Base-by-base conservation (phyloP, 1,140 invertebrate genomes). In the Monomorium pharaonis region DNA sequence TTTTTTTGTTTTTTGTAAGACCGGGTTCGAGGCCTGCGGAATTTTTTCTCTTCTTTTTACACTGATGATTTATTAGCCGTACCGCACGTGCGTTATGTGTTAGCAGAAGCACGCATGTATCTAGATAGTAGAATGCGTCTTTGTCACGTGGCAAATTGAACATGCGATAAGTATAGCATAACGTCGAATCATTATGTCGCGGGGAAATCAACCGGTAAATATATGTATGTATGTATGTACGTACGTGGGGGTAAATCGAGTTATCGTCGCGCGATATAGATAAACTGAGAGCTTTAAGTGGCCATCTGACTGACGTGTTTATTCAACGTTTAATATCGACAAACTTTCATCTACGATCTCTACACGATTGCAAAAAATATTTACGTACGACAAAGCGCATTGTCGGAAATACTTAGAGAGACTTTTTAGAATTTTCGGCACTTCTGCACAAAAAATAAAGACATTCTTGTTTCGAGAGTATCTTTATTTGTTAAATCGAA, bases 1-100 rank as follows among this genome's bases (percentile, higher is more conserved):
- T 27, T 54, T 56, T 42, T 56, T 37, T n/a, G n/a, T n/a, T n/a
- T 81, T 81, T 44, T 51, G 51, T 72, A 72, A 83, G 60, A 4
- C 9, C 6, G 27, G 21, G 33, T 24, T 33, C 49, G 21, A n/a
- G n/a, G n/a, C 12, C 18, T 14, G 18, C 47, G 24, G 24, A 58
- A 21, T 7, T 27, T 44, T n/a, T 47, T 16, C 10, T 7, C n/a
- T 16, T 21, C 3, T 81, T 18, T 70, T 21, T 24, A 2, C 51
- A n/a, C 33, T 16, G 33, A 7, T 27, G 18, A 21, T 72, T 83
- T 74, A 44, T 72, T 81, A 44, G 42, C 70, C 27, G 24, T 30
- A 24, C 9, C 63, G 42, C 33, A 42, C 30, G 33, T 42, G 47
- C 67, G 67, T 81, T 44, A 9, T 42, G 47, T 51, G 67, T 81